Evolutionary conservation across 2,113 vertebrate species (phyloP).

Genomic region (Cyphomyrus discorhynchus): DNA sequence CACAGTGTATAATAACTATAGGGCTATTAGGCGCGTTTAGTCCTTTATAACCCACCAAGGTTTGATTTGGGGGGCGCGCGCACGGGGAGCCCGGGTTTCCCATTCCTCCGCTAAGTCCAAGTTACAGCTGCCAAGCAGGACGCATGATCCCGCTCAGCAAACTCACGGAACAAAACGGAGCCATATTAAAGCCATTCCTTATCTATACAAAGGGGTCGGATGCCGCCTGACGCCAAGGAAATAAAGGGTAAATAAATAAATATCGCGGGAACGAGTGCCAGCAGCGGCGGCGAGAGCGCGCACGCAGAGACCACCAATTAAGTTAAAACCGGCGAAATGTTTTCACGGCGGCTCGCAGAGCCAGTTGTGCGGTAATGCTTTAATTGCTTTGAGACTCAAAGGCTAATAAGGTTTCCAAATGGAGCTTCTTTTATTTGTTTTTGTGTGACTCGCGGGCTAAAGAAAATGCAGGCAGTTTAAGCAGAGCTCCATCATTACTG

Average conservation of each 20-base stretch:
- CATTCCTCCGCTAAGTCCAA: neutral
- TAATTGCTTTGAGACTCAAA: constrained; percentile 72
- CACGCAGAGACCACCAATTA: constrained; percentile 61
- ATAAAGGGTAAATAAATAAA: constrained; percentile 5
- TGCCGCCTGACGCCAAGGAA: neutral
- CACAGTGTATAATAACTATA: neutral
- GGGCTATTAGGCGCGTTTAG: neutral
- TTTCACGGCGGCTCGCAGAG: constrained; percentile 64
- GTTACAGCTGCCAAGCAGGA: neutral
- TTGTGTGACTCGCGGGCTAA: constrained; percentile 20
- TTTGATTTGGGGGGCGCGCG: neutral
- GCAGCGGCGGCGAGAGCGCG: constrained; percentile 16
- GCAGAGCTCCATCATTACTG: neutral
- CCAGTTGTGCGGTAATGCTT: constrained; percentile 67
- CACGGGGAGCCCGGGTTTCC: neutral
- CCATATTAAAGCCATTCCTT: neutral
- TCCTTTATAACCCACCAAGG: neutral
- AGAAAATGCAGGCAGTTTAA: constrained; percentile 8
- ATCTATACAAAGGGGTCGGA: neutral
- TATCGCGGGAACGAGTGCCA: neutral
- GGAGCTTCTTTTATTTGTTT: constrained; percentile 58
- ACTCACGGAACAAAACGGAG: neutral
- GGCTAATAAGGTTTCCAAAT: constrained; percentile 75
- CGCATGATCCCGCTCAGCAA: neutral
- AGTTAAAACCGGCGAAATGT: constrained; percentile 66